Evolutionary conservation across 2,113 vertebrate genomes (phyloP).

Genomic region (Prietella phreatophila): DNA sequence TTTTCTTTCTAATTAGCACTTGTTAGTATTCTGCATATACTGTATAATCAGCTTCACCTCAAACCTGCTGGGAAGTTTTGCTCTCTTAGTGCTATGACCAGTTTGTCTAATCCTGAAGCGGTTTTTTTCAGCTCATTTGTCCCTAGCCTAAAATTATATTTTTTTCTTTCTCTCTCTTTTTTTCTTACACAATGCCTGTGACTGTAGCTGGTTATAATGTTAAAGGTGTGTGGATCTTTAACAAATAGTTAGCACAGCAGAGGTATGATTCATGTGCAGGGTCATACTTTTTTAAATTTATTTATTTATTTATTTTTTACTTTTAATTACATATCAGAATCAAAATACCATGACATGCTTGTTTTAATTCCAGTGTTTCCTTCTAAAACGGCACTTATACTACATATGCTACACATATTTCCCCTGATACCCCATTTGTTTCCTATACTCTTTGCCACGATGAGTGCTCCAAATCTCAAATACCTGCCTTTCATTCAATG

Average conservation of each 20-base stretch:
- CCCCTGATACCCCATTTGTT: not conserved
- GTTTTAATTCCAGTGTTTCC: too few species aligned
- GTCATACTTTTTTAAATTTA: not conserved
- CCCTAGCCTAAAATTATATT: not conserved
- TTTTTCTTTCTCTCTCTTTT: too few species aligned
- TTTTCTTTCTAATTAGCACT: not conserved
- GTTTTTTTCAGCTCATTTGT: not conserved
- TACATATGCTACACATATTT: too few species aligned
- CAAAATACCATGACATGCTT: too few species aligned
- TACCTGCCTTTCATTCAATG: not conserved
- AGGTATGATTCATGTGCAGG: not conserved
- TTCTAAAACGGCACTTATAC: too few species aligned
- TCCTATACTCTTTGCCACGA: not conserved
- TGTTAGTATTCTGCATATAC: constrained; percentile 1
- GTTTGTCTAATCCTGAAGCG: not conserved
- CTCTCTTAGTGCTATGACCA: not conserved
- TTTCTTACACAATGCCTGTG: not conserved
- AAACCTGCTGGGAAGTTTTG: not conserved
- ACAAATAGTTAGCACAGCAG: not conserved
- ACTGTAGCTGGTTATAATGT: not conserved
- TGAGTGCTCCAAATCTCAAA: not conserved
- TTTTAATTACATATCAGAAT: not conserved
- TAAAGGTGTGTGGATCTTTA: not conserved
- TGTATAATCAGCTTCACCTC: not conserved
- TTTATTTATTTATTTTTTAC: too few species aligned